Base-by-base conservation (phyloP, 2,113 vertebrate genomes). In the Pseudorasbora parva region DNA sequence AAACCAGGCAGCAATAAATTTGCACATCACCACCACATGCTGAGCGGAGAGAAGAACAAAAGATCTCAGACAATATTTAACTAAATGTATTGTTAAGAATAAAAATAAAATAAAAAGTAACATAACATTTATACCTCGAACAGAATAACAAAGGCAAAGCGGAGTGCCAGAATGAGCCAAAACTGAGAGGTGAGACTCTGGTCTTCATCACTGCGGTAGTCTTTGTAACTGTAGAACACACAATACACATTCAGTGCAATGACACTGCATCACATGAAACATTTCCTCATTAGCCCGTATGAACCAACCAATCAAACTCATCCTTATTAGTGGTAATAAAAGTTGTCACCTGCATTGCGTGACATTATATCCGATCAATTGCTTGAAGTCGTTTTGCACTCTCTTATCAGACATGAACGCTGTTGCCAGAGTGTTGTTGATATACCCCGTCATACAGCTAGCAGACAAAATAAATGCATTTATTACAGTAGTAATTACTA, bases 111-210 rank as follows among this genome's bases (percentile, higher is more conserved):
- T 8, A 23, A 59, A 41, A n/a, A n/a, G n/a, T 19, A 15, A 5
- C 9, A 78, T 21, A 23, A 0, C 85, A 78, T 62, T 89, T 88
- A 19, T 88, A 95, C 97, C 95, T 99, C 97, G 9, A 99, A 99
- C 78, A 98, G 88, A 87, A 99, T 95, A 83, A 99, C 92, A 54
- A 99, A 99, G 85, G 92, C 95, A 15, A 99, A 95, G 1, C 97
- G 95, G 66, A 95, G 91, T 0, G 97, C 96, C 1, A 98, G 85
- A 69, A 98, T 93, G 78, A 96, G 88, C 97, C 97, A 99, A 92
- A 96, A 98, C 89, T 97, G 92, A 7, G 88, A 69, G 0, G 96
- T 95, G 74, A 95, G 86, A 74, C 60, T 86, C 89, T 97, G 95
- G 91, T 97, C 94, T 0, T 88, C 81, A 0, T 88, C 1, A 0